These are phyloP conservation scores for Andrena cerasifolii DNA, from an alignment of 1,140 invertebrate genomes.

Conservation along the genomic window DNA sequence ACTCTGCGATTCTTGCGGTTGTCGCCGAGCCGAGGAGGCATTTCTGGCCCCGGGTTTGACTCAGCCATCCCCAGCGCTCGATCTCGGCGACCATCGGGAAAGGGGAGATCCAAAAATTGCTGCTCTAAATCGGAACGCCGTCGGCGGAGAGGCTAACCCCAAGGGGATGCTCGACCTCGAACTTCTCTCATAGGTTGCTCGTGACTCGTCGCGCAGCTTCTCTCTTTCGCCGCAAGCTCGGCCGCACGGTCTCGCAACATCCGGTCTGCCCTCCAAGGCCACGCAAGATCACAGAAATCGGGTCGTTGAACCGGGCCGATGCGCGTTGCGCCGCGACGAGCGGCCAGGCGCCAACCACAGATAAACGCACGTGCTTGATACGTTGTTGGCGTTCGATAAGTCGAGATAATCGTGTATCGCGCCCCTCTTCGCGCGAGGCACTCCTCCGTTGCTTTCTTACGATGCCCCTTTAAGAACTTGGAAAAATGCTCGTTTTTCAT, in stretches of 20 bases:
- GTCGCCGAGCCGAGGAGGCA: no score
- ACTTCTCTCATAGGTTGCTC: slow-evolving; percentile 62
- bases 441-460: slow-evolving; percentile 21
- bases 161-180: slow-evolving; percentile 58
- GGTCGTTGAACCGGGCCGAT: slow-evolving; percentile 73
- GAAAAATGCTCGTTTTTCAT: not conserved
- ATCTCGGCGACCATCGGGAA: no score
- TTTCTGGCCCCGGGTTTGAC: no score
- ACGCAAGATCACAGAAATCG: slow-evolving; percentile 71
- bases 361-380: slow-evolving; percentile 59
- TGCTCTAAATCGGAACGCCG: not conserved
- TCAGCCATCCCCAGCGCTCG: no score
- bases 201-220: slow-evolving; percentile 34
- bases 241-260: slow-evolving; percentile 53
- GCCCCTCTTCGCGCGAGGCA: not conserved
- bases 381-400: slow-evolving; percentile 37
- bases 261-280: slow-evolving; percentile 71
- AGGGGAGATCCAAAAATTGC: no score
- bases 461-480: not conserved
- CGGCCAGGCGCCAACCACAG: slow-evolving; percentile 57
- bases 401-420: slow-evolving; percentile 29
- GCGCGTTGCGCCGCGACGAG: slow-evolving; percentile 50
- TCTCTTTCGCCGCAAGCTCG: slow-evolving; percentile 9
- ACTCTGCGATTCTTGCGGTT: no score
- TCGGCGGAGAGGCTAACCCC: not conserved